Conservation (phyloP, 2,797 vertebrate species). For the Hybognathus amarus region DNA sequence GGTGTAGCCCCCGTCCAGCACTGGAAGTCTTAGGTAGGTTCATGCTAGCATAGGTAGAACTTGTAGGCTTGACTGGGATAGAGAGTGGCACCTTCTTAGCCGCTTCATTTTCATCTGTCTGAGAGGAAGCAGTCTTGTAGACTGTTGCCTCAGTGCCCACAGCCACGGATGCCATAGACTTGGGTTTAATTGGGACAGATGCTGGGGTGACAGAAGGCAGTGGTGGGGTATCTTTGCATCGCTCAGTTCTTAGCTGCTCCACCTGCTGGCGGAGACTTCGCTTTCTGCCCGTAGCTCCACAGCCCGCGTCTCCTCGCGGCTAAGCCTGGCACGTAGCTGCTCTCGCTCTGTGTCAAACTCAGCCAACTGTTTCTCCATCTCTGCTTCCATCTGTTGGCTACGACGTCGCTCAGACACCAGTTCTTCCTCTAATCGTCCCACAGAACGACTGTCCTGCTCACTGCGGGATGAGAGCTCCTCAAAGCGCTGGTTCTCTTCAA, state of each 20-base stretch:
- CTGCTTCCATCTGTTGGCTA: constrained; percentile 93
- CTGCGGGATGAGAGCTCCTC: constrained; percentile 87
- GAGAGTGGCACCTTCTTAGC: constrained; percentile 84
- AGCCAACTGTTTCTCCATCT: constrained; percentile 96
- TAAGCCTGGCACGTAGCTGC: constrained; percentile 90
- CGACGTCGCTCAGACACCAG: constrained; percentile 83
- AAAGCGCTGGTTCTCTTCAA: constrained; percentile 92
- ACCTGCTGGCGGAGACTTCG: constrained; percentile 89
- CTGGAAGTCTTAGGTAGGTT: constrained; percentile 81
- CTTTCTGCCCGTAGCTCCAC: constrained; percentile 85
- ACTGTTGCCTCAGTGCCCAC: constrained; percentile 83
- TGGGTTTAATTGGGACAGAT: constrained; percentile 76
- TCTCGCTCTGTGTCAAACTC: constrained; percentile 95
- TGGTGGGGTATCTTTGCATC: constrained; percentile 63
- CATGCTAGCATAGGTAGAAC: constrained; percentile 79
- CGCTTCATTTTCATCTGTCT: constrained; percentile 88
- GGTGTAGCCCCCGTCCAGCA: constrained; percentile 70
- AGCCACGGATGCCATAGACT: constrained; percentile 78
- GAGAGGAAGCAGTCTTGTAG: constrained; percentile 83
- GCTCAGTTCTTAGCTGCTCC: constrained; percentile 89
- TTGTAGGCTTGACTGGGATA: constrained; percentile 84
- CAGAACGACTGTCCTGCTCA: constrained; percentile 87
- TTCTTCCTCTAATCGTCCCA: constrained; percentile 83
- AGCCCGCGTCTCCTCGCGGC: constrained; percentile 85
- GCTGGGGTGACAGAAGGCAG: constrained; percentile 55